Base-by-base conservation (phyloP, 2,888 invertebrate genomes). In the Rotaria socialis region DNA sequence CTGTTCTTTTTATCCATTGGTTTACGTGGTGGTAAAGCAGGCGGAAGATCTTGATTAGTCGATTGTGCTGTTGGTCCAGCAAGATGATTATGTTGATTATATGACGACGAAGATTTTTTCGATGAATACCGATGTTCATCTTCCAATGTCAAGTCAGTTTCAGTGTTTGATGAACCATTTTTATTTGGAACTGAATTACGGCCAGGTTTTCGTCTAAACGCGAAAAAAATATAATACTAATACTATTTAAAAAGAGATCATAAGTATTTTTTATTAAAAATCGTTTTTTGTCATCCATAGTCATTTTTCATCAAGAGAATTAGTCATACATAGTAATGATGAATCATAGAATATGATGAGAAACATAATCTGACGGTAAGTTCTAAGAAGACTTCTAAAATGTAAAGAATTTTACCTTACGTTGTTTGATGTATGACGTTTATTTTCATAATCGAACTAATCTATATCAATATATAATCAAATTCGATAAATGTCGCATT, bases 1-100 rank as follows among this genome's bases (percentile, higher is more conserved):
- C 67, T 41, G 67, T 80, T 80, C 24, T 80, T 80, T 47, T 80
- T 47, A 47, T 47, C 80, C 11, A 80, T 6, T 47, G 80, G 80
- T 80, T 80, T 80, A 24, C 80, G 43, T 47, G 80, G 80, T 14
- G 80, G 80, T 47, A 80, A n/a, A n/a, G 80, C 80, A 11, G 80
- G 80, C 10, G 80, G 80, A 80, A 11, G 24, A n/a, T 80, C 80
- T 35, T 67, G 67, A 67, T 35, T 67, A 19, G 67, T 16, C 1
- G 67, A 67, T 67, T 80, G 80, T n/a, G 24, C 47, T 11, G 47
- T 11, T 47, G 22, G n/a, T n/a, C 24, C 11, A 14, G 80, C n/a
- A 14, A 7, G 47, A 80, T 47, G 80, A 80, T n/a, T 47, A 24
- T 24, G n/a, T n/a, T 80, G 67, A 19, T 67, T 67, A 16, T 35